Percentiles rank a stretch among this genome's conserved stretches.
phyloP scores from a whole-genome alignment of 2,113 vertebrate genomes.

The Xenotilapia flavipinnis region DNA sequence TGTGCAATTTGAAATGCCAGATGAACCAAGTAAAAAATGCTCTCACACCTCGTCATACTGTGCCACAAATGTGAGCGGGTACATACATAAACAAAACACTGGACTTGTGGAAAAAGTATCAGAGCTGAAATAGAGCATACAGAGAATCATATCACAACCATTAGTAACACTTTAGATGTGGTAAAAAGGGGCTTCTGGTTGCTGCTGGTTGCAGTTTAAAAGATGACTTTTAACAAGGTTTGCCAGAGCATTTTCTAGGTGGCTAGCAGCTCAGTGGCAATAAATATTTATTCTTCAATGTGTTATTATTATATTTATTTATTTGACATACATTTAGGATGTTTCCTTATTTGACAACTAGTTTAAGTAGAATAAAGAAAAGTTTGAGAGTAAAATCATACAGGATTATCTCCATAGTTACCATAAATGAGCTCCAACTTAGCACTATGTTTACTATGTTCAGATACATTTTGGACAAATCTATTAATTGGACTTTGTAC shows the following conservation, averaged over 20 bases:
- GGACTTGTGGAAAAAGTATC: background rate
- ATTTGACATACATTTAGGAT: constrained; percentile 69
- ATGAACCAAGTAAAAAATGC: background rate
- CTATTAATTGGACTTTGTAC: background rate
- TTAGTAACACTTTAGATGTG: background rate
- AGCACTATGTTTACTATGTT: background rate
- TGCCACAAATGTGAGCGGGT: background rate
- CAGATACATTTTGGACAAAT: background rate
- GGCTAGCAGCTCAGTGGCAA: constrained; percentile 42
- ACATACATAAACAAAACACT: background rate
- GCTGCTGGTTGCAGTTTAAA: constrained; percentile 40
- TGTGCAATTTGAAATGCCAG: background rate
- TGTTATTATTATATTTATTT: constrained; percentile 43
- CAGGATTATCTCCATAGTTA: background rate
- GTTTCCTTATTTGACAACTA: constrained; percentile 41
- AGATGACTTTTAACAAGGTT: constrained; percentile 44
- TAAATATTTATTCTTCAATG: constrained; percentile 58
- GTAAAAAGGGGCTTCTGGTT: constrained; percentile 16
- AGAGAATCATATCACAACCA: background rate
- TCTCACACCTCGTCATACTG: background rate
- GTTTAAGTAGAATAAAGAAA: background rate
- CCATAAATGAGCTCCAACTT: background rate
- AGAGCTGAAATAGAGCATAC: background rate
- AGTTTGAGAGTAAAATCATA: background rate
- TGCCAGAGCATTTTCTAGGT: constrained; percentile 40